These are phyloP conservation scores for Onychostoma macrolepis DNA, from an alignment of 2,113 vertebrate genomes.

Conservation along the genomic window DNA sequence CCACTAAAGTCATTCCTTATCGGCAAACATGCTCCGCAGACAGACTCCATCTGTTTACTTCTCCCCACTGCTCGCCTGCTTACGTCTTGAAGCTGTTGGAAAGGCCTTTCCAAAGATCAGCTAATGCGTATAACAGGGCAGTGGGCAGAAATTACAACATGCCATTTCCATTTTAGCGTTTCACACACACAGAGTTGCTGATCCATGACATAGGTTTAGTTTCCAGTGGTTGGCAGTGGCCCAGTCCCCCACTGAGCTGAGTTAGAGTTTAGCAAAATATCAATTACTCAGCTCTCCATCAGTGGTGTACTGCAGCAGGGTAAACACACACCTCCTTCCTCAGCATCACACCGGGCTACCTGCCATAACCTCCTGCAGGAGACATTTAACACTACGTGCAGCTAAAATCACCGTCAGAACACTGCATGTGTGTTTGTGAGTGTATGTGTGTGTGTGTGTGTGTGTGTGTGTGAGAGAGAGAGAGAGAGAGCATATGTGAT, in stretches of 20 bases:
- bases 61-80: background rate
- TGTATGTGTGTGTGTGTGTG: background rate
- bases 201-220: conserved; percentile 41
- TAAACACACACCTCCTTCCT: conserved; percentile 5
- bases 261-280: conserved; percentile 46
- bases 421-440: background rate
- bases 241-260: conserved; percentile 28
- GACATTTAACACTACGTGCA: conserved; percentile 1
- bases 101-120: conserved; percentile 23
- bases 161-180: conserved; percentile 23
- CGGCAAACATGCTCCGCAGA: background rate
- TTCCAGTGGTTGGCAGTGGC: conserved; percentile 36
- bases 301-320: background rate
- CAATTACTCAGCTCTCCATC: conserved; percentile 48
- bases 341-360: background rate
- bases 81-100: conserved; percentile 18
- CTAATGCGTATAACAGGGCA: conserved; percentile 18
- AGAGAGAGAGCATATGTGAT: background rate
- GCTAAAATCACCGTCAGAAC: background rate
- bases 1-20: conserved; percentile 7
- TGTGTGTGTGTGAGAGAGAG: background rate
- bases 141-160: conserved; percentile 30
- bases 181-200: conserved; percentile 21
- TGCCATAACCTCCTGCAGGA: conserved; percentile 33
- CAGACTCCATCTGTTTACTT: conserved; percentile 21